Base-by-base conservation (phyloP, 2,113 vertebrate genomes). In the Miniopterus natalensis region DNA sequence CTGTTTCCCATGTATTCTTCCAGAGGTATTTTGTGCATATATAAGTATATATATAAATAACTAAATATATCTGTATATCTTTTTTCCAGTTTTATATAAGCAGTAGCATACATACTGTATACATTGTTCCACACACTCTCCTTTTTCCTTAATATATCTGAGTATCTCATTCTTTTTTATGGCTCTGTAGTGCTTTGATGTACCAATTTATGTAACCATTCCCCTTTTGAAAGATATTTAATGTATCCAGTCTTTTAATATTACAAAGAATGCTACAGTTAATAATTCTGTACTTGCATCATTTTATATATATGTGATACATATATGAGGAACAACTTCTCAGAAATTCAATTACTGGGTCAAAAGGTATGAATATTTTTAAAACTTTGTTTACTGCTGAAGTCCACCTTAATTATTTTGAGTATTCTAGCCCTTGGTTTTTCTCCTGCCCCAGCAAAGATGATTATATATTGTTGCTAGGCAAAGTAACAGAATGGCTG, bases 291-390 rank as follows among this genome's bases (percentile, higher is more conserved):
- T 77, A 42, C 73, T 73, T 89, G 14, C 1, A 31, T 70, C 17
- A n/a, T 90, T 84, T 73, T 78, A 59, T 83, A 74, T 1, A 29
- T 45, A 31, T 40, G 3, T 45, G n/a, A 80, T n/a, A 45, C 79
- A 5, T 80, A 53, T 85, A 29, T 85, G 23, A 92, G 45, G 73
- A 36, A 77, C 95, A 49, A 79, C 40, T 74, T 66, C 53, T 23
- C 61, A 47, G 80, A 95, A 92, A 78, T 83, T 90, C 27, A 20
- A 1, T 95, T 77, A 74, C 15, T 94, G 68, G 13, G 55, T 95
- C 36, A 59, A 88, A 97, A 78, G n/a, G 0, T 75, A 31, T 23
- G 20, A 63, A 21, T 59, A 11, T 94, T 95, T 92, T 49, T 70
- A 86, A 66, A 49, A 45, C 70, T 73, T 45, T 57, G 9, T 79